These are phyloP conservation scores for Heliothis peltigera DNA, from an alignment of 2,888 invertebrate genomes.

Conservation along the genomic window DNA sequence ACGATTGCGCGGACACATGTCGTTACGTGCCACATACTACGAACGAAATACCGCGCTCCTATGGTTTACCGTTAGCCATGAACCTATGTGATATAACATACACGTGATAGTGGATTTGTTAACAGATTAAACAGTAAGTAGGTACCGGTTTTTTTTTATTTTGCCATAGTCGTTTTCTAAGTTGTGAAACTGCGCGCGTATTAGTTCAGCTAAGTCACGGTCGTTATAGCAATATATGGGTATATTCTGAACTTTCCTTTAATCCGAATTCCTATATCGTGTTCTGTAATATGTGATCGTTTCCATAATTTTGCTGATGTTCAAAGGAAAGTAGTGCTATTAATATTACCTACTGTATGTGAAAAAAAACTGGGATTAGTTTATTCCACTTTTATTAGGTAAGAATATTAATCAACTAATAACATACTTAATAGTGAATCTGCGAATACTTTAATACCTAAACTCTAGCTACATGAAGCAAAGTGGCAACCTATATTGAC, in stretches of 20 bases:
- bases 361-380: no score
- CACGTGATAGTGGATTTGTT: slow-evolving; percentile 48
- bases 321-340: neutral
- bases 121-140: slow-evolving; percentile 53
- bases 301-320: slow-evolving; percentile 3
- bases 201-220: slow-evolving; percentile 11
- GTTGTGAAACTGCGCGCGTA: slow-evolving; percentile 2
- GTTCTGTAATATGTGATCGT: neutral
- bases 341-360: neutral
- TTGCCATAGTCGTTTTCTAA: neutral
- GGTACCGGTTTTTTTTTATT: slow-evolving; percentile 25
- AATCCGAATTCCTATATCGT: neutral
- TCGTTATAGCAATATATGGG: slow-evolving; percentile 3
- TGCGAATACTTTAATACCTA: no score
- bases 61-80: slow-evolving; percentile 57
- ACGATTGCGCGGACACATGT: slow-evolving; percentile 49
- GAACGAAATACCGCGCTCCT: slow-evolving; percentile 34
- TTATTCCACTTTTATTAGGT: no score
- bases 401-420: no score
- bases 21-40: slow-evolving; percentile 38
- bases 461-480: no score
- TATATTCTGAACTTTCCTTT: slow-evolving; percentile 18
- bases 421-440: no score
- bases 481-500: no score
- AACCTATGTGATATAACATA: slow-evolving; percentile 37